Evolutionary conservation across 2,113 vertebrate genomes (phyloP).

Genomic region (Symphodus melops): DNA sequence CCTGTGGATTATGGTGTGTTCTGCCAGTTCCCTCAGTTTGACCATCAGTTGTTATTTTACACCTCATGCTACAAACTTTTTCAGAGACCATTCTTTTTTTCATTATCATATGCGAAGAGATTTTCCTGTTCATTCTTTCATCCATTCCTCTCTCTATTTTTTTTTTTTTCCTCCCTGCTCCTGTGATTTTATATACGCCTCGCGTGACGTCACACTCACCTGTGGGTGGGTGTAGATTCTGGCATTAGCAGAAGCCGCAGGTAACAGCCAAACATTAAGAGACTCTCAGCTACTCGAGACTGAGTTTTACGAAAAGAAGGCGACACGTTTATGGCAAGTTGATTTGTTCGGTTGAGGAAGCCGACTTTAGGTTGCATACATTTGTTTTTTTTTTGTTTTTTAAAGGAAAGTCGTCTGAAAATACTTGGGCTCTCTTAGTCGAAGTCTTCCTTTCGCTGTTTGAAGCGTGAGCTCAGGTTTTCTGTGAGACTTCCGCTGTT

Average conservation of each 20-base stretch:
- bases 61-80: not conserved
- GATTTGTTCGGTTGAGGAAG: not conserved
- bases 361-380: not conserved
- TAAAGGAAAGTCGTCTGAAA: slow-evolving; percentile 35
- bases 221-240: slow-evolving; percentile 74
- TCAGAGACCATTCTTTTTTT: not conserved
- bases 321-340: slow-evolving; percentile 17
- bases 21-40: too few relatives aligned
- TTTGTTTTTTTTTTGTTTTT: not conserved
- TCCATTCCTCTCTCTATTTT: not conserved
- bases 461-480: slow-evolving; percentile 30
- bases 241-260: slow-evolving; percentile 82
- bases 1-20: too few relatives aligned
- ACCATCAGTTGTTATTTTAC: not conserved
- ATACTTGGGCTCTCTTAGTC: slow-evolving; percentile 6
- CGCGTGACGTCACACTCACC: slow-evolving; percentile 79
- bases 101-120: not conserved
- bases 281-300: slow-evolving; percentile 22
- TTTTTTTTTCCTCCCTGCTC: not conserved
- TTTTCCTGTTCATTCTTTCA: too few relatives aligned
- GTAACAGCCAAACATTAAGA: slow-evolving; percentile 76
- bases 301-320: slow-evolving; percentile 14
- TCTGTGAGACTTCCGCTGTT: slow-evolving; percentile 78
- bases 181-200: slow-evolving; percentile 46
- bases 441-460: slow-evolving; percentile 27